Percentiles rank a stretch among this genome's conserved stretches.
Evolutionary conservation across 1,140 invertebrate species (phyloP).

Genomic region (Cylas formicarius): DNA sequence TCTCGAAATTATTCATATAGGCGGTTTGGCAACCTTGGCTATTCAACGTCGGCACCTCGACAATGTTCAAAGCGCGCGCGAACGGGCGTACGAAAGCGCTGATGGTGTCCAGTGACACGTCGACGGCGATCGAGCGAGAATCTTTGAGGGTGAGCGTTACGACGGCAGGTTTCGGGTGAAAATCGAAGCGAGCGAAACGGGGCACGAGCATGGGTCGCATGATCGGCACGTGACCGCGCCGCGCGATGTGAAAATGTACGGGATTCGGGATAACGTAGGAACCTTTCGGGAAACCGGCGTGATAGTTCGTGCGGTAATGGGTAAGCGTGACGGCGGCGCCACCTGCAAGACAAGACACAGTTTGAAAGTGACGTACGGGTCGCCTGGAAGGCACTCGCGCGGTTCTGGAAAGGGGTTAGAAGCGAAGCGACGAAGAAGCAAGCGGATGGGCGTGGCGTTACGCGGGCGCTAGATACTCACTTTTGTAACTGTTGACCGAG

Average conservation of each 20-base stretch:
- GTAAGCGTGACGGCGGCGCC: slow-evolving; percentile 6
- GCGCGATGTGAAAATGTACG: slow-evolving; percentile 38
- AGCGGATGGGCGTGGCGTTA: not conserved
- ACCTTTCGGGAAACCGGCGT: slow-evolving; percentile 37
- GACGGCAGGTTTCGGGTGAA: slow-evolving; percentile 14
- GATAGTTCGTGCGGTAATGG: slow-evolving; percentile 35
- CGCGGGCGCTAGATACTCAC: slow-evolving; percentile 24
- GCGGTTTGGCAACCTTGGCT: slow-evolving; percentile 29
- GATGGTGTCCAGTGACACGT: slow-evolving; percentile 30
- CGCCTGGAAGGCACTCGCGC: too few relatives aligned
- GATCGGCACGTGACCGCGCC: slow-evolving; percentile 16
- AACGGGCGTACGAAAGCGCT: slow-evolving; percentile 36
- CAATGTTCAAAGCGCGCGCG: slow-evolving; percentile 33
- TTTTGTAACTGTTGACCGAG: slow-evolving; percentile 31
- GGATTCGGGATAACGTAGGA: slow-evolving; percentile 39
- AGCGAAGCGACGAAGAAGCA: not conserved
- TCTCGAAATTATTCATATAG: slow-evolving; percentile 23
- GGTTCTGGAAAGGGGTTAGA: slow-evolving; percentile 10
- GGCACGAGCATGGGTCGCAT: slow-evolving; percentile 27
- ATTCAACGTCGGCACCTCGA: slow-evolving; percentile 18
- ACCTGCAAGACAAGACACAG: slow-evolving; percentile 15
- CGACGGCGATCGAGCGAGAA: slow-evolving; percentile 27
- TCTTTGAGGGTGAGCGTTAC: slow-evolving; percentile 29
- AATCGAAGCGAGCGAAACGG: slow-evolving; percentile 13
- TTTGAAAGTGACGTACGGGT: not conserved